These are phyloP conservation scores for Acromyrmex heyeri DNA, from an alignment of 1,140 invertebrate genomes.

Conservation along the genomic window DNA sequence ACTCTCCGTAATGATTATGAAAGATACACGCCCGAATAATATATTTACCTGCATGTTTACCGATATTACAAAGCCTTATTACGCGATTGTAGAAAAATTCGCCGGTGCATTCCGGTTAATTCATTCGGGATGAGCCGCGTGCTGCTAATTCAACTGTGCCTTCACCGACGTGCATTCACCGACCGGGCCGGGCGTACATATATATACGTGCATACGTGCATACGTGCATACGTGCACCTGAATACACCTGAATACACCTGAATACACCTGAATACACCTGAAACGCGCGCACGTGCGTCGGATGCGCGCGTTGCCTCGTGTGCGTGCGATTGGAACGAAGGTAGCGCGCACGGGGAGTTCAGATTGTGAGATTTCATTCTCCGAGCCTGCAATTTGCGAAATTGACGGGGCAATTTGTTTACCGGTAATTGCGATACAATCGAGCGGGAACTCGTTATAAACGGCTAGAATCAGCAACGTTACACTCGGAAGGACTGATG, in stretches of 20 bases:
- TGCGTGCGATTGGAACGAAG: slow-evolving; percentile 73
- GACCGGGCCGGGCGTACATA: neutral
- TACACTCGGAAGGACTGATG: slow-evolving; percentile 43
- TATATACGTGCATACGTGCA: neutral
- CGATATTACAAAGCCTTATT: slow-evolving; percentile 33
- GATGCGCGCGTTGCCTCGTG: slow-evolving; percentile 38
- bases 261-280: neutral
- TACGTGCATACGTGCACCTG: neutral
- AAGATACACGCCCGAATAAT: too few species aligned
- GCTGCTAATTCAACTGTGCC: slow-evolving; percentile 59
- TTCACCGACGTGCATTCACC: slow-evolving; percentile 39
- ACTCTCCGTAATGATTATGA: slow-evolving; percentile 1
- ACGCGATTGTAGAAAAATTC: slow-evolving; percentile 33
- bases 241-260: neutral
- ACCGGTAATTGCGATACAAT: slow-evolving; percentile 81
- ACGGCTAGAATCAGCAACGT: slow-evolving; percentile 71
- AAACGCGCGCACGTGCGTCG: slow-evolving; percentile 67
- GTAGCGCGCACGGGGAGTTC: slow-evolving; percentile 70
- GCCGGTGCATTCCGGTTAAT: slow-evolving; percentile 22
- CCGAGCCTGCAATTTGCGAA: slow-evolving; percentile 81
- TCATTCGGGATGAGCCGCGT: slow-evolving; percentile 48
- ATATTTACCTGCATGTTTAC: neutral
- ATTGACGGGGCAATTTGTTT: slow-evolving; percentile 83
- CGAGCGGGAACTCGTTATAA: slow-evolving; percentile 74
- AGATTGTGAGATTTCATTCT: slow-evolving; percentile 83